These are phyloP conservation scores for Zaprionus ghesquierei DNA, from an alignment of 1,140 invertebrate genomes.

Conservation along the genomic window DNA sequence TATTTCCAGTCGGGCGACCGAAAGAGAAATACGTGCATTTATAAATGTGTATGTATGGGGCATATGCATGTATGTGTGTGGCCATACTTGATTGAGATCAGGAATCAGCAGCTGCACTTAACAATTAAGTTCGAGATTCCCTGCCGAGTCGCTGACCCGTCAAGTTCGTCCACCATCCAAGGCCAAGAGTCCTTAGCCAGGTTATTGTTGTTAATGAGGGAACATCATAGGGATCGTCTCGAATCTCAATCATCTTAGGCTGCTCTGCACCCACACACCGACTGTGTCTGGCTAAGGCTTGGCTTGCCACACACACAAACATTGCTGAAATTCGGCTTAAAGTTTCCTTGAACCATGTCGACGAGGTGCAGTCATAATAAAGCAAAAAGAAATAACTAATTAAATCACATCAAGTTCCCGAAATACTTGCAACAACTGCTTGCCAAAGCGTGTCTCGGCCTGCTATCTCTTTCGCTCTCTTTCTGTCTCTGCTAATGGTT, in stretches of 20 bases:
- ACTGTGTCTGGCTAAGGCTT: slow-evolving; percentile 26
- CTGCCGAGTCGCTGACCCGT: slow-evolving; percentile 56
- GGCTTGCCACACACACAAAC: slow-evolving; percentile 14
- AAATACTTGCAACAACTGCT: slow-evolving; percentile 50
- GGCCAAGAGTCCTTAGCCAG: slow-evolving; percentile 54
- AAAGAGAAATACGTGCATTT: slow-evolving; percentile 2
- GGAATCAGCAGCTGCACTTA: not conserved
- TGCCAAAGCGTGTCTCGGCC: slow-evolving; percentile 29
- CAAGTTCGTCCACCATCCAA: slow-evolving; percentile 39
- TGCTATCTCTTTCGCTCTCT: slow-evolving; percentile 32
- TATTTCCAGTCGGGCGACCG: slow-evolving; percentile 58
- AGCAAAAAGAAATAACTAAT: slow-evolving; percentile 48
- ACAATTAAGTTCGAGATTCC: slow-evolving; percentile 30
- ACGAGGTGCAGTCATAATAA: slow-evolving; percentile 47
- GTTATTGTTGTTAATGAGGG: slow-evolving; percentile 64
- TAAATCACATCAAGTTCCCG: slow-evolving; percentile 77
- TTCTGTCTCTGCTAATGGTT: slow-evolving; percentile 1
- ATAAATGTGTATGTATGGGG: not conserved
- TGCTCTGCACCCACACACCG: slow-evolving; percentile 31
- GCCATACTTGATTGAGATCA: not conserved
- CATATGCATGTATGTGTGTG: not conserved
- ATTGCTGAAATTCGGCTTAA: slow-evolving; percentile 6
- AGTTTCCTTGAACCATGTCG: slow-evolving; percentile 67
- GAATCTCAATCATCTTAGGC: slow-evolving; percentile 10
- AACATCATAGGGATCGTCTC: slow-evolving; percentile 7